phyloP scores from a whole-genome alignment of 2,113 vertebrate species.

The Corythaeola cristata region DNA sequence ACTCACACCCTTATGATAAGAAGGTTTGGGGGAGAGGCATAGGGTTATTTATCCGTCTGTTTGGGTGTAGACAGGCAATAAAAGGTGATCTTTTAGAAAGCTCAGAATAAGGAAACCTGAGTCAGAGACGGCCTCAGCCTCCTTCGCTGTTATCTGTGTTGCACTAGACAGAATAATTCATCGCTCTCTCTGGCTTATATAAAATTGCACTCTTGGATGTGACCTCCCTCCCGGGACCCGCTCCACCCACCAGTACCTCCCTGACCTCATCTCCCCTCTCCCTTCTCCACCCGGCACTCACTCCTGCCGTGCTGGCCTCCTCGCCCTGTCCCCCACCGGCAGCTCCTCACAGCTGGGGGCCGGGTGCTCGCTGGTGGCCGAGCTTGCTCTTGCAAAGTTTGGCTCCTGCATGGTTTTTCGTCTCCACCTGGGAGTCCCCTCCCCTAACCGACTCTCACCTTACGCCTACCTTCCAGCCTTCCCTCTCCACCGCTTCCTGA shows the following conservation, averaged over 20 bases:
- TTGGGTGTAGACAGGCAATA: conserved; percentile 14
- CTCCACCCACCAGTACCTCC: conserved; percentile 32
- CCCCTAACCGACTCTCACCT: not conserved
- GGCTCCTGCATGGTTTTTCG: not conserved
- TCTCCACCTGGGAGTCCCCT: not conserved
- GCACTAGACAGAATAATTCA: not conserved
- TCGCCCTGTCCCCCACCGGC: not conserved
- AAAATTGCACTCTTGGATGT: conserved; percentile 9
- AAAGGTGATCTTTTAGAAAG: conserved; percentile 38
- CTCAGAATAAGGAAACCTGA: conserved; percentile 1
- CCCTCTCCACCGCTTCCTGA: not conserved
- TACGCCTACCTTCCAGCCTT: not conserved
- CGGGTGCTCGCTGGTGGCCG: rapidly evolving
- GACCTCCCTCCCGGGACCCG: not conserved
- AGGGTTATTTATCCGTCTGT: not conserved
- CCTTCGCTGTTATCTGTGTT: not conserved
- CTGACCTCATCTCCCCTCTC: conserved; percentile 43
- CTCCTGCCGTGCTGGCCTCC: not conserved
- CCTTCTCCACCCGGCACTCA: not conserved
- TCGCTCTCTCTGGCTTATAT: not conserved
- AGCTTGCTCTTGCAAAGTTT: rapidly evolving
- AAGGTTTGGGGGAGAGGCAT: not conserved
- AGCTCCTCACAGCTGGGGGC: not conserved
- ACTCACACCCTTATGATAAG: conserved; percentile 1
- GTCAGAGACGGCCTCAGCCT: not conserved